Conservation (phyloP, 1,140 invertebrate genomes). For the Platyscapa corneri region DNA sequence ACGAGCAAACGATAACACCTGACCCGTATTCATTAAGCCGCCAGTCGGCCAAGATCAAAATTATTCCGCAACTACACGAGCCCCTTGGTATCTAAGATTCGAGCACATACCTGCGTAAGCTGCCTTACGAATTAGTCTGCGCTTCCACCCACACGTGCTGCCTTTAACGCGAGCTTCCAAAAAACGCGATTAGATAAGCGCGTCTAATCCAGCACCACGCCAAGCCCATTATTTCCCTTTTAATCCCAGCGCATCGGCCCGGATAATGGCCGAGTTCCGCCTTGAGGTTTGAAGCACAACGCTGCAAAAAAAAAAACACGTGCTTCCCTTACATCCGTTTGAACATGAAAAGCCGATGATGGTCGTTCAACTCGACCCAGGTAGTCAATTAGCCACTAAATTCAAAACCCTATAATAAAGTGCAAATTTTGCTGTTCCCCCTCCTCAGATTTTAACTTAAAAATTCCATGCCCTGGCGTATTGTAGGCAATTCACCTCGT, state of each 20-base stretch:
- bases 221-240: neutral
- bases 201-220: neutral
- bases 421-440: too few relatives aligned
- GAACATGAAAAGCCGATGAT: neutral
- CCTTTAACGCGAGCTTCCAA: neutral
- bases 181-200: neutral
- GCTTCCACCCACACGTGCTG: too few relatives aligned
- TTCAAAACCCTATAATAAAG: neutral
- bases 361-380: neutral
- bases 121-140: too few relatives aligned
- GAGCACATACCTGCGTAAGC: too few relatives aligned
- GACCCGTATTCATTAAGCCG: neutral
- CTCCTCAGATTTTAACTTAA: too few relatives aligned
- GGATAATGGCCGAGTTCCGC: neutral
- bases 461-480: too few relatives aligned
- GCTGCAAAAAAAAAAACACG: neutral
- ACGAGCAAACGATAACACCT: neutral
- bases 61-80: neutral
- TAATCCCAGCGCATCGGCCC: neutral
- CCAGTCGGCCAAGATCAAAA: neutral
- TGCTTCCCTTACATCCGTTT: neutral
- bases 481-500: too few relatives aligned
- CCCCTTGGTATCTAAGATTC: too few relatives aligned
- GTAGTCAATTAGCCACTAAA: neutral
- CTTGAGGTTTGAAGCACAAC: too few relatives aligned